Conservation (phyloP, 2,113 vertebrate species). For the Vimba vimba region DNA sequence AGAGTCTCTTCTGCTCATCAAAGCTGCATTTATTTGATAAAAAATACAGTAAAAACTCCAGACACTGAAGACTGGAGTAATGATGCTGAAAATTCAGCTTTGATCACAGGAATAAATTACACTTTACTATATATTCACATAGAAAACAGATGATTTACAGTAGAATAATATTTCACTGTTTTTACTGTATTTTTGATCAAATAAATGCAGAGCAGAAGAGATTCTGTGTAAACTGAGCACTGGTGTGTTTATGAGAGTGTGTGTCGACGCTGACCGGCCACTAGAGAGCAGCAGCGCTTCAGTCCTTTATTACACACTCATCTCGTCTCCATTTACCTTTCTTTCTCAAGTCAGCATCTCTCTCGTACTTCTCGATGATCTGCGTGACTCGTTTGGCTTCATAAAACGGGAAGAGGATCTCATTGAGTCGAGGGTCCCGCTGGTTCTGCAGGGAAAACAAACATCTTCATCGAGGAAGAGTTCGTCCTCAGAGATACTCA, state of each 20-base stretch:
- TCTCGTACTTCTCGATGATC: conserved; percentile 95
- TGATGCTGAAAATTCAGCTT: too few species aligned
- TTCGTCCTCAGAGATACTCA: background rate
- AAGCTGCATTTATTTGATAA: too few species aligned
- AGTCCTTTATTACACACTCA: background rate
- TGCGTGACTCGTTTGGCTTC: conserved; percentile 94
- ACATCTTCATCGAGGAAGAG: conserved; percentile 8
- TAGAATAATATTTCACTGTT: too few species aligned
- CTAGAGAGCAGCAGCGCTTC: conserved; percentile 64
- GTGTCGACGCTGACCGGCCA: conserved; percentile 28
- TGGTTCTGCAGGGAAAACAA: conserved; percentile 83
- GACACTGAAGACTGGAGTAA: too few species aligned
- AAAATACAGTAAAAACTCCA: too few species aligned
- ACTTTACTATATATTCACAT: too few species aligned
- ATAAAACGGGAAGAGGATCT: conserved; percentile 99
- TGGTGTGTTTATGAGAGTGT: background rate
- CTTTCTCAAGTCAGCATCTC: conserved; percentile 89
- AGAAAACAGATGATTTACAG: too few species aligned
- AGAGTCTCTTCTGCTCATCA: too few species aligned
- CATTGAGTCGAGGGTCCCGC: conserved; percentile 95
- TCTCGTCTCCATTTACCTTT: conserved; percentile 79
- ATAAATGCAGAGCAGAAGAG: too few species aligned
- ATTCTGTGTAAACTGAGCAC: too few species aligned
- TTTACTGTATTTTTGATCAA: too few species aligned
- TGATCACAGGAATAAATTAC: too few species aligned